Conservation (phyloP, 1,140 invertebrate genomes). For the Drosophila albomicans region DNA sequence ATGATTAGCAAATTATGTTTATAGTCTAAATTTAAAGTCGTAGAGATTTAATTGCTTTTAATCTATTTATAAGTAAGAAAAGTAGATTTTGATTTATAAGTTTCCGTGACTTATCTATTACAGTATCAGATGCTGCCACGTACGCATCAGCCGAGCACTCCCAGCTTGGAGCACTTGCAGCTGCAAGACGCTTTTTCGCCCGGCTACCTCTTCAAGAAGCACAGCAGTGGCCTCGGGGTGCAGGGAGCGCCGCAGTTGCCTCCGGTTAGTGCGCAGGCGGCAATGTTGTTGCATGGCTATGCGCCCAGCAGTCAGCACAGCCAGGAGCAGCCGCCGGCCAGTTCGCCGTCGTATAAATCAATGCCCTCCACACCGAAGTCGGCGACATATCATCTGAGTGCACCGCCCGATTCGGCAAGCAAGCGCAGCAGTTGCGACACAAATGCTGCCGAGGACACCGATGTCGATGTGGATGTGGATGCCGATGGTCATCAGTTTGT, state of each 20-base stretch:
- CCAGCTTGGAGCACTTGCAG: constrained; percentile 65
- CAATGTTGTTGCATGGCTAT: constrained; percentile 75
- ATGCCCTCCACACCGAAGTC: constrained; percentile 82
- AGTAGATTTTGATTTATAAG: no score
- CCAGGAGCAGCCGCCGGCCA: constrained; percentile 55
- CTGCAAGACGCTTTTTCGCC: constrained; percentile 56
- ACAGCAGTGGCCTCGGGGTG: constrained; percentile 58
- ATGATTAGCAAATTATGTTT: no score
- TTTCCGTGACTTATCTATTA: neutral
- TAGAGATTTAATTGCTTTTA: no score
- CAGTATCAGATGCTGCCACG: constrained; percentile 71
- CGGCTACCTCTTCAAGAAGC: constrained; percentile 74
- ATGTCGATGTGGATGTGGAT: constrained; percentile 85
- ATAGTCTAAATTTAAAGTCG: no score
- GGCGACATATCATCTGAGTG: constrained; percentile 63
- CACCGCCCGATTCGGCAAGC: constrained; percentile 70
- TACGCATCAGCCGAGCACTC: constrained; percentile 50
- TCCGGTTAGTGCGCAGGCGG: constrained; percentile 58
- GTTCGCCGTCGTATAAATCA: constrained; percentile 74
- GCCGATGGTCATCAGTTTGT: constrained; percentile 89
- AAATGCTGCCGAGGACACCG: constrained; percentile 31
- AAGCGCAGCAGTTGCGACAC: constrained; percentile 44
- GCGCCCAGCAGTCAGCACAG: constrained; percentile 51
- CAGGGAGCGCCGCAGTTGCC: constrained; percentile 49
- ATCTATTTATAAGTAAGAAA: no score